Conservation (phyloP, 2,888 invertebrate genomes). For the Cataglyphis rosenhaueri region DNA sequence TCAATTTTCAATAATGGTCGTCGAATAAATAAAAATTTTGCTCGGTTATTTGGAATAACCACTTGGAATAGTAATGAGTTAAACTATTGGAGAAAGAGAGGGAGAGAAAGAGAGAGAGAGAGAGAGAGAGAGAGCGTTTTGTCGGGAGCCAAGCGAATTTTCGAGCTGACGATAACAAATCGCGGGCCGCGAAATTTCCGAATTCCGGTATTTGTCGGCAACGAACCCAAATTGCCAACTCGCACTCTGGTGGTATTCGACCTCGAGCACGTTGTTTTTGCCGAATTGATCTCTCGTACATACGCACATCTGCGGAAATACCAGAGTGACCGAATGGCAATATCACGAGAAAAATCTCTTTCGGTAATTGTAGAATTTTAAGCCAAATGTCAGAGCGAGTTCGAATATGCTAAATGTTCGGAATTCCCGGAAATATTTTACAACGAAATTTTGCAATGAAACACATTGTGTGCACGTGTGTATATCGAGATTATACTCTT, state of each 20-base stretch:
- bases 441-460: neutral
- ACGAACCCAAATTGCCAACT: neutral
- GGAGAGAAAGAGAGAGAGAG: too few species aligned
- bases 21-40: neutral
- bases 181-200: constrained; percentile 16
- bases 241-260: neutral
- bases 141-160: neutral
- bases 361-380: neutral
- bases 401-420: neutral
- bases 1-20: neutral
- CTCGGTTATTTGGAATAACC: neutral
- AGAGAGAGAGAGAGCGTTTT: neutral
- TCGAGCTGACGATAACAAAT: constrained; percentile 21
- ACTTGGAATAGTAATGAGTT: neutral
- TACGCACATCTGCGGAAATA: neutral
- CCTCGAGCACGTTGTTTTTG: neutral
- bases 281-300: neutral
- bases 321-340: neutral
- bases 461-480: neutral
- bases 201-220: constrained; percentile 4
- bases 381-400: neutral
- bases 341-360: constrained; percentile 2
- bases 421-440: neutral
- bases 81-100: too few species aligned
- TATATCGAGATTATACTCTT: neutral